Base-by-base conservation (phyloP, 2,113 vertebrate genomes). In the Sinocyclocheilus grahami region DNA sequence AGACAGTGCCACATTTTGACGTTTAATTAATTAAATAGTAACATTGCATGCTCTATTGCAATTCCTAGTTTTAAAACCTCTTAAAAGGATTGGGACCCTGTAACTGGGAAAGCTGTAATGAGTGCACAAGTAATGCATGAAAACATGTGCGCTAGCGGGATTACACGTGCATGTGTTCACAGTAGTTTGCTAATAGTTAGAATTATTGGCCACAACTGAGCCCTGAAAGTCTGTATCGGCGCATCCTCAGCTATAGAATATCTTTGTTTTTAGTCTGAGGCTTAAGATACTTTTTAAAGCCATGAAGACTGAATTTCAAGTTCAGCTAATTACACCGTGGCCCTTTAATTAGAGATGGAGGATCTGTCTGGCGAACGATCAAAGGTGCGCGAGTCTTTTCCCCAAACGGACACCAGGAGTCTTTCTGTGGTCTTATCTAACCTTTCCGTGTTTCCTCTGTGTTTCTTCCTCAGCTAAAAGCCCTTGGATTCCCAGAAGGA, bases 401-500 rank as follows among this genome's bases (percentile, higher is more conserved):
- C 51, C 82, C 33, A 60, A 65, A 62, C 12, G 74, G 42, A 65
- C 58, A 63, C 37, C 5, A 48, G 5, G 14, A 18, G 24, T 30
- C 4, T 46, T 42, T 5, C 13, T 42, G 65, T 48, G 46, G 20
- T 33, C 33, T 24, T 22, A n/a, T 58, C 85, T 62, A 80, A 80
- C 77, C 67, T 46, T 10, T 46, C 65, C 39, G n/a, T 62, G 30
- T 74, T 24, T 55, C 37, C 11, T 92, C 86, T 92, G 87, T 86
- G 39, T 75, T 89, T 65, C 88, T 90, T 65, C 87, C 93, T 33
- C 94, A 98, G 97, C 95, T 98, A 95, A 99, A 99, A 95, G 98
- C 97, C 85, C 93, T 98, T 89, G 98, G 98, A 93, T 99, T 99
- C 93, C 97, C 97, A 88, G 98, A 99, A 96, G 97, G 97, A 95